Evolutionary conservation across 2,888 invertebrate species (phyloP).

Genomic region (Lasioglossum morio): DNA sequence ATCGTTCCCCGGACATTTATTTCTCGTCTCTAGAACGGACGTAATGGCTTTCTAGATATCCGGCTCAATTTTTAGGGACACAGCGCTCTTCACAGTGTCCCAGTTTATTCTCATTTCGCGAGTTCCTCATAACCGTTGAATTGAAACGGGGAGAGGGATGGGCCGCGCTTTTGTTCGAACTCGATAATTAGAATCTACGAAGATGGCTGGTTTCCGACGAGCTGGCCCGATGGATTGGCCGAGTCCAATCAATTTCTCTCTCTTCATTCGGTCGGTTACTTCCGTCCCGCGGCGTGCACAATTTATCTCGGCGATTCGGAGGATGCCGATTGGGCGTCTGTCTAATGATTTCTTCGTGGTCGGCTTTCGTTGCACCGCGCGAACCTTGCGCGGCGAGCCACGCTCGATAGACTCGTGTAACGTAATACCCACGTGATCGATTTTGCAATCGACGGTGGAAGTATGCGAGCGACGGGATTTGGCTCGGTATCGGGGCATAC

Average conservation of each 20-base stretch:
- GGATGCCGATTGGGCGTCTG: constrained; percentile 1
- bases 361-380: constrained; percentile 7
- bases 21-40: neutral
- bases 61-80: neutral
- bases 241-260: constrained; percentile 32
- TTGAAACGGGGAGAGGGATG: neutral
- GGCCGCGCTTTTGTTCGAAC: constrained; percentile 7
- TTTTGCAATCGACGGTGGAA: constrained; percentile 52
- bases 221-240: constrained; percentile 3
- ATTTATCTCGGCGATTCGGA: constrained; percentile 31
- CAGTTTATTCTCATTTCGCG: constrained; percentile 15
- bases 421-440: constrained; percentile 43
- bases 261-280: neutral
- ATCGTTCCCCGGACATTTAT: neutral
- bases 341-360: constrained; percentile 25
- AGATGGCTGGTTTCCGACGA: constrained; percentile 17
- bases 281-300: neutral
- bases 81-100: neutral
- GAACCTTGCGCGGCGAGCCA: constrained; percentile 18
- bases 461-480: constrained; percentile 32
- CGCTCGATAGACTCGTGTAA: constrained; percentile 30
- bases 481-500: constrained; percentile 34
- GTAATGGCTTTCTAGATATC: neutral
- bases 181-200: constrained; percentile 33
- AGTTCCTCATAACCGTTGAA: constrained; percentile 3